Conservation (phyloP, 64 coral and sea anemone genomes). For the Anthopleura sola region DNA sequence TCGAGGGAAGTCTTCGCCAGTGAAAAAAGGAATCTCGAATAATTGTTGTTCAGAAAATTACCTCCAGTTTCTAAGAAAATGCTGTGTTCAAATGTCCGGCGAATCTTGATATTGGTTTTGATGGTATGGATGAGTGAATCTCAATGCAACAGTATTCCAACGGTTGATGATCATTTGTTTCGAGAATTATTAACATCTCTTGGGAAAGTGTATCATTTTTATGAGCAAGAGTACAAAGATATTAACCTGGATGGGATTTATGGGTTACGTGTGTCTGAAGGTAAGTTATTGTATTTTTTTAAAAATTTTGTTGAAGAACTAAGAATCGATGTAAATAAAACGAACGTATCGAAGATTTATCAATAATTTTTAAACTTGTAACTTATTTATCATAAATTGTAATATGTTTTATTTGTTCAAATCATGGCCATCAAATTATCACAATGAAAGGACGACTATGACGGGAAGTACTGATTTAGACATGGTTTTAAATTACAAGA, state of each 20-base stretch:
- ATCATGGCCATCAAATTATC: too few species aligned
- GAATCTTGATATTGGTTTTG: not conserved
- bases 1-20: not conserved
- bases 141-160: not conserved
- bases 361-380: too few species aligned
- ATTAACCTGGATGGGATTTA: slow-evolving; percentile 88
- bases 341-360: too few species aligned
- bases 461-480: too few species aligned
- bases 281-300: slow-evolving; percentile 21
- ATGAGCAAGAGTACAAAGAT: slow-evolving; percentile 35
- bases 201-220: slow-evolving; percentile 58
- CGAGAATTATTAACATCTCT: slow-evolving; percentile 27
- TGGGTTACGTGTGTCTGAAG: slow-evolving; percentile 78
- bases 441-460: too few species aligned
- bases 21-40: not conserved
- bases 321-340: too few species aligned
- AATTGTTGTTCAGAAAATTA: not conserved
- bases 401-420: too few species aligned
- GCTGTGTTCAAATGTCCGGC: not conserved
- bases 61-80: not conserved
- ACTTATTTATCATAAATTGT: too few species aligned
- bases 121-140: not conserved
- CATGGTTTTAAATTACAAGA: too few species aligned
- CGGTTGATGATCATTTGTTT: not conserved
- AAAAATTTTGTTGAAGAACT: too few species aligned